These are phyloP conservation scores for Drosophila murphyi DNA, from an alignment of 1,140 invertebrate genomes.

Conservation along the genomic window DNA sequence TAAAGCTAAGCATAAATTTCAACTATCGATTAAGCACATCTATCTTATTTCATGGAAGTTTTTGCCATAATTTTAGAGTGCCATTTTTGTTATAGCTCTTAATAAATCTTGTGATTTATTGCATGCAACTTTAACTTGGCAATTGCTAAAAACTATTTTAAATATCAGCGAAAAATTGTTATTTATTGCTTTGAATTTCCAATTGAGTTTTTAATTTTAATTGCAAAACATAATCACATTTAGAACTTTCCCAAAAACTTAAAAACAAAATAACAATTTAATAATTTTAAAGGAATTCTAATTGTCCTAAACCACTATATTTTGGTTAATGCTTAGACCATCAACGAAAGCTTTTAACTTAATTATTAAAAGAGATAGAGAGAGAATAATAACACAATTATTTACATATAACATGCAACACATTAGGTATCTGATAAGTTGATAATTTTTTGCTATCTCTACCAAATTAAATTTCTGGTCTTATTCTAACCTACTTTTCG, in stretches of 20 bases:
- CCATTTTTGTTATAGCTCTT: background rate
- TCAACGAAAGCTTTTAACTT: background rate
- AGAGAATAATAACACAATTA: background rate
- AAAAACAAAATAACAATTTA: background rate
- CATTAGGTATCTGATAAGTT: background rate
- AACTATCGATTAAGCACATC: slow-evolving; percentile 1
- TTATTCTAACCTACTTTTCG: background rate
- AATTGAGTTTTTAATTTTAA: background rate
- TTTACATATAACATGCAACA: background rate
- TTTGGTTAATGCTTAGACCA: too few species aligned
- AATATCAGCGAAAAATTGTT: background rate
- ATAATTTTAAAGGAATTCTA: too few species aligned
- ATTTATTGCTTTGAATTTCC: background rate
- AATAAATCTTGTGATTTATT: background rate
- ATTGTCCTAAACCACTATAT: too few species aligned
- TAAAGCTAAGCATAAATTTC: slow-evolving; percentile 15
- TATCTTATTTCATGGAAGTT: slow-evolving; percentile 4
- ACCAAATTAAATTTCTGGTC: background rate
- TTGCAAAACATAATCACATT: background rate
- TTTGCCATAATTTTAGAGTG: background rate
- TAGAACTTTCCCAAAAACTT: background rate
- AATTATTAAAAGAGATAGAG: too few species aligned
- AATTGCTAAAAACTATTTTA: background rate
- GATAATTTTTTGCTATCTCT: background rate
- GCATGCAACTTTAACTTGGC: background rate